Percentiles rank a stretch among this genome's conserved stretches.
These are phyloP conservation scores for Bucorvus abyssinicus DNA, from an alignment of 2,797 vertebrate species.

Conservation along the genomic window DNA sequence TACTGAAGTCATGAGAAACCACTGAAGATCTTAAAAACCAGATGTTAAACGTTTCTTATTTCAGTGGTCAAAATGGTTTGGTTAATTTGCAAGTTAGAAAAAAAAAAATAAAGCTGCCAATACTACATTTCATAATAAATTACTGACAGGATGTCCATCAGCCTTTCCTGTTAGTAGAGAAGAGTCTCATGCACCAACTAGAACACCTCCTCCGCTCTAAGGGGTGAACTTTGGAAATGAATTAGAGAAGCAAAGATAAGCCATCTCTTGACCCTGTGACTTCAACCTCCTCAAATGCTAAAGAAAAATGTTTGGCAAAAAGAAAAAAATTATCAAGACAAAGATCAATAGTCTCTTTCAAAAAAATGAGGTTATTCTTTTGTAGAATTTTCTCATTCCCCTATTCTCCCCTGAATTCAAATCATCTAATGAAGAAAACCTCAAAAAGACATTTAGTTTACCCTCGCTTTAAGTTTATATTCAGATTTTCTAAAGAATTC, in stretches of 20 bases:
- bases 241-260: background rate
- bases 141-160: background rate
- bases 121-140: background rate
- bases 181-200: background rate
- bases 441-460: background rate
- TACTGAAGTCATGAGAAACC: background rate
- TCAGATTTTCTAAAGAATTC: background rate
- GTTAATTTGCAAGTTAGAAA: background rate
- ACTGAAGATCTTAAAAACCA: background rate
- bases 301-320: background rate
- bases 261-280: background rate
- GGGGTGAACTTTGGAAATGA: background rate
- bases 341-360: background rate
- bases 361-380: background rate
- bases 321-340: background rate
- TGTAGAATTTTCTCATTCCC: background rate
- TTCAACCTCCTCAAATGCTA: background rate
- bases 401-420: background rate
- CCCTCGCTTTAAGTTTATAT: background rate
- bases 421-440: background rate
- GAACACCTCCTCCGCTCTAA: background rate
- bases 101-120: background rate
- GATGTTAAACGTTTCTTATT: background rate
- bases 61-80: background rate
- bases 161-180: background rate